Evolutionary conservation across 2,797 vertebrate genomes (phyloP).

Genomic region (Lates japonicus): DNA sequence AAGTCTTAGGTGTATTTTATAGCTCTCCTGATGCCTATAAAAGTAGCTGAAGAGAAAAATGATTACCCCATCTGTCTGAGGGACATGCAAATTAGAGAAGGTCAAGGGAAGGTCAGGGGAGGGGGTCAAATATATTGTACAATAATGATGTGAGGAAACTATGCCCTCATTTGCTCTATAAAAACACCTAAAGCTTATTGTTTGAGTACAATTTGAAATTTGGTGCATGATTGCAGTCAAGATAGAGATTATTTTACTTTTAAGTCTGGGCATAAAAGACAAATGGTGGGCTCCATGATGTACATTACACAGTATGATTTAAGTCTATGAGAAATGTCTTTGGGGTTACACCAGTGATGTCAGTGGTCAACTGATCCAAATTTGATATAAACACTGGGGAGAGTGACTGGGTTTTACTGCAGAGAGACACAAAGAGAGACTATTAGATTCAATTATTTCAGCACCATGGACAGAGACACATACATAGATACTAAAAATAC

Average conservation of each 20-base stretch:
- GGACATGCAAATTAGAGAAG: constrained; percentile 69
- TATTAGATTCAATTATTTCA: background rate
- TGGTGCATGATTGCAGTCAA: constrained; percentile 15
- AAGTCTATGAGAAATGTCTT: background rate
- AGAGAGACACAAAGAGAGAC: background rate
- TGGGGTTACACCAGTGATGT: background rate
- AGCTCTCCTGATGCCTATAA: constrained; percentile 52
- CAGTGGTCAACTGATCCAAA: background rate
- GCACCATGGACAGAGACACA: constrained; percentile 13
- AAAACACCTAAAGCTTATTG: constrained; percentile 38
- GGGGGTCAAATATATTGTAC: constrained; percentile 47
- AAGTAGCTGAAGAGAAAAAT: constrained; percentile 62
- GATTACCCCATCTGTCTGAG: constrained; percentile 64
- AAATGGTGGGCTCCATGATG: background rate
- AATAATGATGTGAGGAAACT: constrained; percentile 50
- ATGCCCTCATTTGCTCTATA: constrained; percentile 5
- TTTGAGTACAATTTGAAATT: constrained; percentile 22
- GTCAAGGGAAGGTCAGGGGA: constrained; percentile 47
- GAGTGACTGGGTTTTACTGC: background rate
- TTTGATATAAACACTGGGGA: background rate
- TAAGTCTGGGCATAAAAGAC: background rate
- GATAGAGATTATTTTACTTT: constrained; percentile 1
- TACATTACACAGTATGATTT: background rate
- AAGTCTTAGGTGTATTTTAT: constrained; percentile 64
- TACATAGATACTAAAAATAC: background rate